A percentile compares a stretch with the other conserved stretches of the same genome.
These are phyloP conservation scores for Aphelinus atriplicis DNA, from an alignment of 1,140 invertebrate species.

Conservation along the genomic window DNA sequence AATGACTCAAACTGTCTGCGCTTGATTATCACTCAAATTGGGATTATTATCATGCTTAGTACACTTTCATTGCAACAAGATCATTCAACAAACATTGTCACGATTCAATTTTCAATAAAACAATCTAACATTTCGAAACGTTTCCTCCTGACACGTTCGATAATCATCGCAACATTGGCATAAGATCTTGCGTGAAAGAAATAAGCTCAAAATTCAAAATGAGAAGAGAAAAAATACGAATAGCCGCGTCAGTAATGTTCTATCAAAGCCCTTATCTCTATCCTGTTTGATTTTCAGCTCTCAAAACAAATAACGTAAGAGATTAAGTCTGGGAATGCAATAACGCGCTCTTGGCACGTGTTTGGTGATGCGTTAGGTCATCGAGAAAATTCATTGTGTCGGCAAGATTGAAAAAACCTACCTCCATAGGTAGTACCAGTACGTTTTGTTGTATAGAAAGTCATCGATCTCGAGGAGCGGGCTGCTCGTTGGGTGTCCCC, in stretches of 20 bases:
- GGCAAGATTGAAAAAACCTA: too few relatives aligned
- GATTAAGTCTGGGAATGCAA: constrained; percentile 14
- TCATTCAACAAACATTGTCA: too few relatives aligned
- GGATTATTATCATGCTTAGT: constrained; percentile 3
- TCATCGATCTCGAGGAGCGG: neutral
- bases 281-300: neutral
- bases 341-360: constrained; percentile 51
- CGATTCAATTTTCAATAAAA: too few relatives aligned
- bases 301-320: neutral
- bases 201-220: neutral
- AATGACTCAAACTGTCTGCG: neutral
- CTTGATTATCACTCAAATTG: neutral
- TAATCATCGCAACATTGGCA: neutral
- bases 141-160: too few relatives aligned
- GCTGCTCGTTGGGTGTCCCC: neutral
- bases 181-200: constrained; percentile 1
- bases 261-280: neutral
- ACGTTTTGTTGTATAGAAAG: constrained; percentile 45
- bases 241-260: neutral
- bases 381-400: too few relatives aligned
- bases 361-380: constrained; percentile 58
- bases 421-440: constrained; percentile 53
- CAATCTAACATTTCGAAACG: too few relatives aligned
- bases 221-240: constrained; percentile 14
- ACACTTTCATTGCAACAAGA: neutral